Conservation (phyloP, 2,888 invertebrate species). For the Sinhomidia bicolor region DNA sequence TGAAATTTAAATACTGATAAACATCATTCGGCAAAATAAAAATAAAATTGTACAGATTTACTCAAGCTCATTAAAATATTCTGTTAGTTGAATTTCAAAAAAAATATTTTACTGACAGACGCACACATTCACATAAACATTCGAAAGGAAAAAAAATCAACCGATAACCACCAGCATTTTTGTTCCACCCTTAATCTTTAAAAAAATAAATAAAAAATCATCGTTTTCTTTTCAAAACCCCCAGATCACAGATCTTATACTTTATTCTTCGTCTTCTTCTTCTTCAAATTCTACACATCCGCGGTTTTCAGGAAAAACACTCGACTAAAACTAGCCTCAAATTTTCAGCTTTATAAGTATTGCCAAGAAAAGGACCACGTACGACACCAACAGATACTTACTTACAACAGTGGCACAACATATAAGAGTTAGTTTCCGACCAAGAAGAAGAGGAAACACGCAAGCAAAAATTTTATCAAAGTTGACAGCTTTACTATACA, state of each 20-base stretch:
- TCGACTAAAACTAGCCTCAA: background rate
- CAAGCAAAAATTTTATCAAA: conserved; percentile 48
- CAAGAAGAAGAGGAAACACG: conserved; percentile 31
- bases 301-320: background rate
- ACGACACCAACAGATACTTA: conserved; percentile 16
- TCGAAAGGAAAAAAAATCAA: too few relatives aligned
- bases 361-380: background rate
- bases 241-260: conserved; percentile 5
- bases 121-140: too few relatives aligned
- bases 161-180: too few relatives aligned
- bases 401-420: too few relatives aligned
- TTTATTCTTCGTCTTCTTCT: background rate
- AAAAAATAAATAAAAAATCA: background rate
- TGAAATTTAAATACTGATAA: too few relatives aligned
- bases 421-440: too few relatives aligned
- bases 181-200: too few relatives aligned
- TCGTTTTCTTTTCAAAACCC: background rate
- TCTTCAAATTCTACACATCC: background rate
- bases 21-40: too few relatives aligned
- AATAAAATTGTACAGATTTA: too few relatives aligned
- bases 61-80: too few relatives aligned
- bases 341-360: background rate
- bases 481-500: conserved; percentile 5
- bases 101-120: too few relatives aligned
- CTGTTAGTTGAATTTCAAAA: too few relatives aligned